Conservation (phyloP, 2,797 vertebrate species). For the Adelosebastes latens region DNA sequence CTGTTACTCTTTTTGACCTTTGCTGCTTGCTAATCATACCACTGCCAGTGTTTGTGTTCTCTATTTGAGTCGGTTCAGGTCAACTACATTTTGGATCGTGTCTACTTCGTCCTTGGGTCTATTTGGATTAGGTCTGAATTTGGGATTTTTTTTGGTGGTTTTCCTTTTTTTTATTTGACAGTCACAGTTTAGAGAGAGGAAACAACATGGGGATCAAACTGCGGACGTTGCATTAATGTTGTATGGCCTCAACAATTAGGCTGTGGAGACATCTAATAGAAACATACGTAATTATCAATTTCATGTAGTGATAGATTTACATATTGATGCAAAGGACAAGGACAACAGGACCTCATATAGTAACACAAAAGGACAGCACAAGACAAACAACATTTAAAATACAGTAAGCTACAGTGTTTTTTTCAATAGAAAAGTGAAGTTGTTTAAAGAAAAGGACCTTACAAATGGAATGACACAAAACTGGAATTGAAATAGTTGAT, state of each 20-base stretch:
- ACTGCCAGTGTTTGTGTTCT: not conserved
- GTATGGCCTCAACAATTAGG: not conserved
- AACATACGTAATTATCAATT: not conserved
- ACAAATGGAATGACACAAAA: conserved; percentile 39
- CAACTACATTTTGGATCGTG: not conserved
- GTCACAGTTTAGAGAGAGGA: not conserved
- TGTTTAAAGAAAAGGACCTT: conserved; percentile 24
- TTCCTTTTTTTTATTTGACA: not conserved
- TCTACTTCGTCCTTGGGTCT: not conserved
- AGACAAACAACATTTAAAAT: not conserved
- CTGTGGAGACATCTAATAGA: not conserved
- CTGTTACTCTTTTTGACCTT: not conserved
- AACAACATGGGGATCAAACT: not conserved
- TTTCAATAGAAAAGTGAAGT: conserved; percentile 14
- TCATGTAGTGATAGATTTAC: not conserved
- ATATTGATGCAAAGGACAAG: not conserved
- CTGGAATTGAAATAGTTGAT: conserved; percentile 42
- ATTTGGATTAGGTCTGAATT: not conserved
- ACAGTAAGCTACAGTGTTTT: not conserved
- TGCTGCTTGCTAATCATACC: not conserved
- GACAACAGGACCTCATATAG: not conserved
- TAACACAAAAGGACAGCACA: not conserved
- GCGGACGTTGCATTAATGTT: not conserved
- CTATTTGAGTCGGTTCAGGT: not conserved
- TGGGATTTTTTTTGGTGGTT: not conserved